Conservation (phyloP, 2,888 invertebrate species). For the Hypselothyrea guttata region DNA sequence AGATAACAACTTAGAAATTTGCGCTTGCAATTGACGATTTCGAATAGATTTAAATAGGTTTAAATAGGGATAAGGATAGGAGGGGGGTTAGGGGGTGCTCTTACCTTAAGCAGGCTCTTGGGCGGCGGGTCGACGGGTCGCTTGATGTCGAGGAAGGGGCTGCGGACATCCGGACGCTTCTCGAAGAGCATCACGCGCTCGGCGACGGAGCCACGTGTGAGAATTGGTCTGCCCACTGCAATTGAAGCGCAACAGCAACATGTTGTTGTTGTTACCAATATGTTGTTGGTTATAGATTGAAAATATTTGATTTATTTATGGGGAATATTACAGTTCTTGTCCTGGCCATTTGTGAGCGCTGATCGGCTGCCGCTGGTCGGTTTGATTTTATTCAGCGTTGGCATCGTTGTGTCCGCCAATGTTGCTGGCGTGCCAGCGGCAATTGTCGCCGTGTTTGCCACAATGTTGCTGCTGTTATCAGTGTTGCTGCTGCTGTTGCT, state of each 20-base stretch:
- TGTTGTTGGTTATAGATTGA: not conserved
- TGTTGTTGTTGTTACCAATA: constrained; percentile 5
- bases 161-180: constrained; percentile 90
- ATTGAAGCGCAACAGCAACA: constrained; percentile 16
- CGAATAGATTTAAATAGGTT: constrained; percentile 4
- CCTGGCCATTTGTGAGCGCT: constrained; percentile 83
- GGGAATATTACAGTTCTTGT: constrained; percentile 78
- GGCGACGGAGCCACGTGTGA: constrained; percentile 94
- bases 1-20: constrained; percentile 56
- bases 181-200: constrained; percentile 95
- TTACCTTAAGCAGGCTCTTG: constrained; percentile 75
- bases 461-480: constrained; percentile 44
- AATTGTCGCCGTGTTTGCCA: constrained; percentile 21
- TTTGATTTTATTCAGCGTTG: constrained; percentile 82
- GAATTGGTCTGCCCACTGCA: constrained; percentile 89
- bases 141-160: constrained; percentile 83
- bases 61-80: too few species aligned
- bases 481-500: constrained; percentile 35
- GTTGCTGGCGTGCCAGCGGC: constrained; percentile 59
- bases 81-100: too few species aligned
- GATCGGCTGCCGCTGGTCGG: constrained; percentile 82
- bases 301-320: too few species aligned
- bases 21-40: constrained; percentile 5
- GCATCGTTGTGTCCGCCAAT: constrained; percentile 74
- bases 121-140: constrained; percentile 77